Conservation (phyloP, 2,113 vertebrate genomes). For the Mustelus asterias region DNA sequence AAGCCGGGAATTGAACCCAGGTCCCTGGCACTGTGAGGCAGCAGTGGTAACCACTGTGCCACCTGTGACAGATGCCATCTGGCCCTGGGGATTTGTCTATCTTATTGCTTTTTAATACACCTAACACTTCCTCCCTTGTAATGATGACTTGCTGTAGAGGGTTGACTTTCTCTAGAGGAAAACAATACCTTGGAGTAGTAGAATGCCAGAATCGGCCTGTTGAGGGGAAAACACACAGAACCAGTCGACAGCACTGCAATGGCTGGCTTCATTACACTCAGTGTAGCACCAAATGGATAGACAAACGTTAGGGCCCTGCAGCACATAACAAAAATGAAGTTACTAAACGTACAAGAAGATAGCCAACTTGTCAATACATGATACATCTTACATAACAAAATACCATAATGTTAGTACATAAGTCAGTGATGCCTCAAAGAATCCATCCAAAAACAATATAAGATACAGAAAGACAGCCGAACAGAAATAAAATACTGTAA, state of each 20-base stretch:
- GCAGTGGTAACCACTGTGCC: too few relatives aligned
- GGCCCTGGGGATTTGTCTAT: too few relatives aligned
- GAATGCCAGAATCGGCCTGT: conserved; percentile 87
- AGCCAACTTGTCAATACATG: neutral
- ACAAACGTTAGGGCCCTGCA: conserved; percentile 84
- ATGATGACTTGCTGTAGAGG: too few relatives aligned
- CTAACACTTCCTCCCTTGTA: too few relatives aligned
- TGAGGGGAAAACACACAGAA: conserved; percentile 89
- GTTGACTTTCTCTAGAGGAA: too few relatives aligned
- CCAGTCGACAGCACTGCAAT: conserved; percentile 85
- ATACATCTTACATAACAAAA: neutral
- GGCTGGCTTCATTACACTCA: conserved; percentile 89
- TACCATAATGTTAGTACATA: neutral
- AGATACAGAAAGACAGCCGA: too few relatives aligned
- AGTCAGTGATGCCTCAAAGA: neutral
- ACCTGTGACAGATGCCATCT: too few relatives aligned
- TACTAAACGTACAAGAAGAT: neutral
- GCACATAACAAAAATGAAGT: conserved; percentile 39
- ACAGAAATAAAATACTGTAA: too few relatives aligned
- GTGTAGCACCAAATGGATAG: conserved; percentile 85
- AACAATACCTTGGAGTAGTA: conserved; percentile 71
- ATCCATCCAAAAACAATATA: neutral
- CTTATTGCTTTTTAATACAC: too few relatives aligned
- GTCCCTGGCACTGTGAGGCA: too few relatives aligned
- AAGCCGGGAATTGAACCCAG: too few relatives aligned